These are phyloP conservation scores for Terebella lapidaria DNA, from an alignment of 2,888 invertebrate genomes.

Conservation along the genomic window DNA sequence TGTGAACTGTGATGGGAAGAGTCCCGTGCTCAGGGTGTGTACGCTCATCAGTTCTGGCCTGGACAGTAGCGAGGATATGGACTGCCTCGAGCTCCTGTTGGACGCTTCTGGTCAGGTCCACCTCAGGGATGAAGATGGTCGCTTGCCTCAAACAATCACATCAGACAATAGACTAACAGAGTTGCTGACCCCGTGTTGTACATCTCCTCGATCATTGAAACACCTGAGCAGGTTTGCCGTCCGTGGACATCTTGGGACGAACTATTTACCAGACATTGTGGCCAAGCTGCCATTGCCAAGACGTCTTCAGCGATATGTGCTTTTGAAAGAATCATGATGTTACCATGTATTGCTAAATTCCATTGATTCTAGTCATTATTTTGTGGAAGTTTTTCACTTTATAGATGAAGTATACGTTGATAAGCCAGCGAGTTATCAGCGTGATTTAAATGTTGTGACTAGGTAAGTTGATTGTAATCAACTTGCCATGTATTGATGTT, in stretches of 20 bases:
- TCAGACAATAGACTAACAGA: constrained; percentile 39
- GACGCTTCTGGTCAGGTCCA: constrained; percentile 41
- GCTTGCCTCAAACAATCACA: constrained; percentile 29
- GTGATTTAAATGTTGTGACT: too few relatives aligned
- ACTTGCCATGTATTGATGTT: too few relatives aligned
- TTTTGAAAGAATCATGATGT: constrained; percentile 17
- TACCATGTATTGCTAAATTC: too few relatives aligned
- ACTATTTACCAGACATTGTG: constrained; percentile 39
- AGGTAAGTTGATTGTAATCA: too few relatives aligned
- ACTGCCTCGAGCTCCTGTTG: constrained; percentile 40
- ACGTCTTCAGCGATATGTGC: constrained; percentile 34
- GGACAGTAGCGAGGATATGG: constrained; percentile 40
- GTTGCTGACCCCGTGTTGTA: constrained; percentile 30
- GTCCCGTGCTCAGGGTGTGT: constrained; percentile 37
- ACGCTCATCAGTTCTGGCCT: constrained; percentile 41
- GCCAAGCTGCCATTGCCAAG: constrained; percentile 39
- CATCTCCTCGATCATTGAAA: constrained; percentile 33
- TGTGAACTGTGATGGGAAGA: constrained; percentile 36
- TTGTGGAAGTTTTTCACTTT: too few relatives aligned
- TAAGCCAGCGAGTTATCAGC: too few relatives aligned
- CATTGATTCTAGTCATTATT: too few relatives aligned
- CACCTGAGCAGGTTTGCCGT: constrained; percentile 37
- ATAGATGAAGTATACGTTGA: too few relatives aligned
- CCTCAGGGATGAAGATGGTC: constrained; percentile 29
- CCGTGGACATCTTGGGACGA: constrained; percentile 34